A percentile compares a stretch with the other conserved stretches of the same genome.
These are phyloP conservation scores for Todiramphus saurophagus DNA, from an alignment of 2,113 vertebrate genomes.

Conservation along the genomic window DNA sequence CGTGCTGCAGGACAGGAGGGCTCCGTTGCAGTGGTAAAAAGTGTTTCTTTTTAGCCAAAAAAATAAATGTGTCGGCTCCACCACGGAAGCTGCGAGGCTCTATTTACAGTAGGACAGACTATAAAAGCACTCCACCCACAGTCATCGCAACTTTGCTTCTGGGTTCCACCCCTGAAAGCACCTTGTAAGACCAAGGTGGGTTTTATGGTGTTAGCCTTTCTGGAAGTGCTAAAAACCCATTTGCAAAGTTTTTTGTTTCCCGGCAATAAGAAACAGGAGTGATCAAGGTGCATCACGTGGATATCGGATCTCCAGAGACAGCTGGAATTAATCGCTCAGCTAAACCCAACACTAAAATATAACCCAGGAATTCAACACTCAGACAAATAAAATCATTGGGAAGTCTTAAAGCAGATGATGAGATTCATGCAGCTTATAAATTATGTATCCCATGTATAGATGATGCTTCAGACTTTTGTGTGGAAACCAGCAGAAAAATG, in stretches of 20 bases:
- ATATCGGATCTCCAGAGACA: not conserved
- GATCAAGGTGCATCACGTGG: rapidly evolving
- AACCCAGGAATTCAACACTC: not conserved
- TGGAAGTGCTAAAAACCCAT: not conserved
- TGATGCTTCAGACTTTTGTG: not conserved
- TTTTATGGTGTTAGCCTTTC: not conserved
- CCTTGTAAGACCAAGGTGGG: not conserved
- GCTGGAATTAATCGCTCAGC: not conserved
- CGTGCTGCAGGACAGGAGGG: conserved; percentile 23
- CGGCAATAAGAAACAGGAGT: not conserved
- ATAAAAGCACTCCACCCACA: not conserved
- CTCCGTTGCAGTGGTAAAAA: conserved; percentile 17
- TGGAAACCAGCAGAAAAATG: not conserved
- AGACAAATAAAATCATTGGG: not conserved
- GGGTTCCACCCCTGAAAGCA: not conserved
- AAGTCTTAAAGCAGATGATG: not conserved
- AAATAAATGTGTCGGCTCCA: not conserved
- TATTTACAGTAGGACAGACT: not conserved
- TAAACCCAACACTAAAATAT: not conserved
- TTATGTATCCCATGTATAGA: not conserved
- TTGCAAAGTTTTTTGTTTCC: not conserved
- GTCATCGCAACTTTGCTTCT: not conserved
- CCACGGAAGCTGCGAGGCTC: not conserved
- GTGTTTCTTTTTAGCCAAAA: conserved; percentile 12
- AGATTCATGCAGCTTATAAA: not conserved